Evolutionary conservation across 2,888 invertebrate species (phyloP).

Genomic region (Aphidius colemani): DNA sequence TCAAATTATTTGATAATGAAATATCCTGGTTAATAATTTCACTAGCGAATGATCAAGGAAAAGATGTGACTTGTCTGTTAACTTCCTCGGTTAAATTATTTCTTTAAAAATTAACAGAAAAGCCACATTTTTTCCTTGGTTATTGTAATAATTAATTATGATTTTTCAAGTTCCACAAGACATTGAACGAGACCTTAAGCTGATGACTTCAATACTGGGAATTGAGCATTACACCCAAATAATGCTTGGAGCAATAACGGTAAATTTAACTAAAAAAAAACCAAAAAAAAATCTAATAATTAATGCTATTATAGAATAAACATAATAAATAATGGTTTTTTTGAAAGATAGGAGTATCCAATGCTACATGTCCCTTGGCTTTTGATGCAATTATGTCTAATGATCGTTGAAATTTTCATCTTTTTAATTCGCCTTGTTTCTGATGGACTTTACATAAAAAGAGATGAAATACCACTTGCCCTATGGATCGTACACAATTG

Average conservation of each 20-base stretch:
- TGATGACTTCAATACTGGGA: constrained; percentile 56
- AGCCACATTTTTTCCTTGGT: too few species aligned
- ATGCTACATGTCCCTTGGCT: constrained; percentile 56
- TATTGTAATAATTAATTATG: background rate
- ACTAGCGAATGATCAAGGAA: too few species aligned
- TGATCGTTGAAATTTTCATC: constrained; percentile 50
- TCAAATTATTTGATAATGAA: too few species aligned
- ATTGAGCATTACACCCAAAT: constrained; percentile 56
- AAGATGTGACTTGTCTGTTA: too few species aligned
- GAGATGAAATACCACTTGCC: constrained; percentile 51
- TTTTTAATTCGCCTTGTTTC: constrained; percentile 51
- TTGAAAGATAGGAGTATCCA: constrained; percentile 49
- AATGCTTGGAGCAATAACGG: constrained; percentile 54
- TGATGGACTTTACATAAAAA: constrained; percentile 52
- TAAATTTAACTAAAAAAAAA: constrained; percentile 31
- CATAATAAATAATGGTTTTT: constrained; percentile 8
- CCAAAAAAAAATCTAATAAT: background rate
- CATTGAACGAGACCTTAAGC: constrained; percentile 53
- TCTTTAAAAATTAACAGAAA: too few species aligned
- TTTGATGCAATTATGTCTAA: constrained; percentile 55
- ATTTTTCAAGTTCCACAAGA: constrained; percentile 43
- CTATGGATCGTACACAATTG: constrained; percentile 52
- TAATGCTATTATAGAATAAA: constrained; percentile 12
- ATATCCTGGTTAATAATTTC: too few species aligned
- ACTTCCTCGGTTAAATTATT: too few species aligned